Conservation (phyloP, 2,888 invertebrate genomes). For the Hofmannophila pseudospretella region DNA sequence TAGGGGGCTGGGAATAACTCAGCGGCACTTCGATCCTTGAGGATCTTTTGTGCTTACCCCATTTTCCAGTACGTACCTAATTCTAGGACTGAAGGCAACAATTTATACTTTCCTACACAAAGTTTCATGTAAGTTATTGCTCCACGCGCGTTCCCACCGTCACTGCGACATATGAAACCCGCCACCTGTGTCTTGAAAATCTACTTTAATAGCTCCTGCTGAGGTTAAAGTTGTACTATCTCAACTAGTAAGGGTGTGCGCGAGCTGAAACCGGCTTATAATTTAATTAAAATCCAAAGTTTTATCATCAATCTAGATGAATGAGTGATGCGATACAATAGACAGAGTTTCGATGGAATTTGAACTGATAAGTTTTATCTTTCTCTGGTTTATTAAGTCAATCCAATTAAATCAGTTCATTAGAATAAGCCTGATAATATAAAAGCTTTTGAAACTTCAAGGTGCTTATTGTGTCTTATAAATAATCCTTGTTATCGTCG, state of each 20-base stretch:
- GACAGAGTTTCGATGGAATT: background rate
- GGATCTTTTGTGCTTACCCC: too few species aligned
- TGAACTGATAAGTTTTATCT: background rate
- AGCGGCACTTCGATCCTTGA: too few species aligned
- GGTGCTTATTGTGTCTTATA: background rate
- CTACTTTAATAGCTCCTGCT: conserved; percentile 3
- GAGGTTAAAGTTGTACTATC: conserved; percentile 3
- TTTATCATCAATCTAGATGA: conserved; percentile 2
- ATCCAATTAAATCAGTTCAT: too few species aligned
- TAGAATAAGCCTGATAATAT: too few species aligned
- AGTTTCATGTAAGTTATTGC: conserved; percentile 2
- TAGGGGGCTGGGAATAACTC: too few species aligned
- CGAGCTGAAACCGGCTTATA: conserved; percentile 1
- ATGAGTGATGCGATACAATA: background rate
- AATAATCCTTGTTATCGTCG: too few species aligned
- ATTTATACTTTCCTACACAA: background rate
- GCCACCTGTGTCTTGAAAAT: conserved; percentile 10
- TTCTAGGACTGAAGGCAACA: too few species aligned
- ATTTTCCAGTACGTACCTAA: too few species aligned
- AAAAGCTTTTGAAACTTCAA: too few species aligned
- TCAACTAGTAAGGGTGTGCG: conserved; percentile 1
- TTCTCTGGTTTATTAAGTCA: background rate
- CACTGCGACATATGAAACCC: conserved; percentile 1
- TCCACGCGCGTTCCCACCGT: too few species aligned
- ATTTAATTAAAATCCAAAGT: conserved; percentile 2